Conservation (phyloP, 2,113 vertebrate genomes). For the Sakesphorus luctuosus region DNA sequence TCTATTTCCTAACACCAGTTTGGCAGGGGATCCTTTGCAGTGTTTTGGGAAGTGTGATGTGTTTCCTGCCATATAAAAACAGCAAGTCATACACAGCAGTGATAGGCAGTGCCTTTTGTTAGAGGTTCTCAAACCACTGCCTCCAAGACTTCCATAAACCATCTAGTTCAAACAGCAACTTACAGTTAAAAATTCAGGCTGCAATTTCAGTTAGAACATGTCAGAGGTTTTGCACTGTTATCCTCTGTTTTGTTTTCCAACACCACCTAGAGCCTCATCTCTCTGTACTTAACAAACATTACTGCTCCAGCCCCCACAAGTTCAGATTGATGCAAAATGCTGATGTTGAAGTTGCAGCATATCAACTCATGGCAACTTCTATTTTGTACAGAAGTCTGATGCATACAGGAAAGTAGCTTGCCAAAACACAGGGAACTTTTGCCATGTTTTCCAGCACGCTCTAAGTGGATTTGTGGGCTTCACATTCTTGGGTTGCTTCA, state of each 20-base stretch:
- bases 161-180: background rate
- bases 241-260: background rate
- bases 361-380: background rate
- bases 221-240: background rate
- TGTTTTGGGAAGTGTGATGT: background rate
- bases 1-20: too few relatives aligned
- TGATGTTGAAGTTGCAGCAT: background rate
- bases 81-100: rapidly evolving
- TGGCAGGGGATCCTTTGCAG: background rate
- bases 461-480: background rate
- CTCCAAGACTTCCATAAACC: background rate
- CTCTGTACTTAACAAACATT: background rate
- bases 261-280: background rate
- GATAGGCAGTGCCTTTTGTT: background rate
- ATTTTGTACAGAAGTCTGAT: background rate
- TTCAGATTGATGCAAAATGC: background rate
- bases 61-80: background rate
- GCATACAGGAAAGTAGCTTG: background rate
- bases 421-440: background rate
- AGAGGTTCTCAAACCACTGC: background rate
- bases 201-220: background rate
- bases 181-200: background rate
- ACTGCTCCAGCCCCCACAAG: background rate
- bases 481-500: background rate
- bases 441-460: background rate